Percentiles rank a stretch among this genome's conserved stretches.
Evolutionary conservation across 2,797 vertebrate species (phyloP).

Genomic region (Brachyrhaphis roseni): DNA sequence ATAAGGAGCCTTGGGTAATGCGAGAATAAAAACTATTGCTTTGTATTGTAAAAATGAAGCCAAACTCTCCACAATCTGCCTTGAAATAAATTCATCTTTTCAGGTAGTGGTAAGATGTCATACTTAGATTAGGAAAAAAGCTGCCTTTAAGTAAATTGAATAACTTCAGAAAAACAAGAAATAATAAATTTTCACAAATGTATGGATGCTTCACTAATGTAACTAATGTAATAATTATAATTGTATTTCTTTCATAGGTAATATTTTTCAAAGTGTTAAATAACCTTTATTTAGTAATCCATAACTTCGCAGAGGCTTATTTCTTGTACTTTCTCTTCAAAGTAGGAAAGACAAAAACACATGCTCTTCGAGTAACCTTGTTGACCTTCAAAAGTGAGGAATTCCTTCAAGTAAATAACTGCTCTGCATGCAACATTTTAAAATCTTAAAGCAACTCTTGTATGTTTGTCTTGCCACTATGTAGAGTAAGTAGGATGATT

Average conservation of each 20-base stretch:
- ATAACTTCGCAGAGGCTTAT: not conserved
- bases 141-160: no score
- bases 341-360: not conserved
- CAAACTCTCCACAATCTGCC: not conserved
- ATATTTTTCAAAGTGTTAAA: no score
- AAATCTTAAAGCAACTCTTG: not conserved
- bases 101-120: no score
- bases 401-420: not conserved
- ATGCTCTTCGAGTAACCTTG: not conserved
- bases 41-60: not conserved
- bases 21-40: not conserved
- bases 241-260: no score
- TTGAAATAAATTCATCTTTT: not conserved
- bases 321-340: not conserved
- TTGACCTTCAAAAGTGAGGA: not conserved
- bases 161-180: no score
- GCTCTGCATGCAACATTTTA: not conserved
- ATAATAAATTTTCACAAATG: no score
- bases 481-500: not conserved
- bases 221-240: no score
- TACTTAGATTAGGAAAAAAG: no score
- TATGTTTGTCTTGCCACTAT: not conserved
- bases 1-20: not conserved
- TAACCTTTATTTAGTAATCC: no score
- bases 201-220: no score